phyloP scores from a whole-genome alignment of 2,888 invertebrate genomes.

The Bellardia bayeri region DNA sequence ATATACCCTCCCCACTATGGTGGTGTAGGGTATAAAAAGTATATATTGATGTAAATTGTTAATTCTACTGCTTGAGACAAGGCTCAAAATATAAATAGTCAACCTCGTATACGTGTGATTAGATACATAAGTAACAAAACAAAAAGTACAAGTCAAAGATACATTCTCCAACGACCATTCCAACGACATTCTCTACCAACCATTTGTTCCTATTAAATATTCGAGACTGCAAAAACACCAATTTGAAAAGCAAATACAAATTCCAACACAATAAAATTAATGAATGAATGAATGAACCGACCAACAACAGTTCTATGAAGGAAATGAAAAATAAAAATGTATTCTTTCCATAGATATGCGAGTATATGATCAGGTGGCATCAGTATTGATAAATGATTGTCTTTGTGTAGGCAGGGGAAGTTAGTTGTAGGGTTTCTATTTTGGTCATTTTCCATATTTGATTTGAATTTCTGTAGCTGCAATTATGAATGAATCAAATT shows the following conservation, averaged over 20 bases:
- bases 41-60: no score
- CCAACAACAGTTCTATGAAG: constrained; percentile 24
- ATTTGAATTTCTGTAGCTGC: not conserved
- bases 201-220: constrained; percentile 66
- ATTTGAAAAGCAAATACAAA: constrained; percentile 79
- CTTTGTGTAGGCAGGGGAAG: constrained; percentile 71
- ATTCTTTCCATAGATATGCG: not conserved
- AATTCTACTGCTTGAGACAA: no score
- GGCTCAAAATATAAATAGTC: no score
- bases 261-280: constrained; percentile 72
- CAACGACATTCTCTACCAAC: constrained; percentile 9
- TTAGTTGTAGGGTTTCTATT: constrained; percentile 74
- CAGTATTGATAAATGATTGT: constrained; percentile 37
- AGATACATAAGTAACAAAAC: constrained; percentile 7
- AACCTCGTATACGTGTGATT: not conserved
- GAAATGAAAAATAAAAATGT: constrained; percentile 8
- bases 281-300: constrained; percentile 57
- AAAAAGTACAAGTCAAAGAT: constrained; percentile 65
- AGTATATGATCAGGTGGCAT: constrained; percentile 3
- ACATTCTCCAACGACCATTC: constrained; percentile 32
- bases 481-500: no score
- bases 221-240: constrained; percentile 72
- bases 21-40: no score
- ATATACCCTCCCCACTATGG: no score
- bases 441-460: not conserved